Base-by-base conservation (phyloP, 2,888 invertebrate genomes). In the Helicoverpa assulta region DNA sequence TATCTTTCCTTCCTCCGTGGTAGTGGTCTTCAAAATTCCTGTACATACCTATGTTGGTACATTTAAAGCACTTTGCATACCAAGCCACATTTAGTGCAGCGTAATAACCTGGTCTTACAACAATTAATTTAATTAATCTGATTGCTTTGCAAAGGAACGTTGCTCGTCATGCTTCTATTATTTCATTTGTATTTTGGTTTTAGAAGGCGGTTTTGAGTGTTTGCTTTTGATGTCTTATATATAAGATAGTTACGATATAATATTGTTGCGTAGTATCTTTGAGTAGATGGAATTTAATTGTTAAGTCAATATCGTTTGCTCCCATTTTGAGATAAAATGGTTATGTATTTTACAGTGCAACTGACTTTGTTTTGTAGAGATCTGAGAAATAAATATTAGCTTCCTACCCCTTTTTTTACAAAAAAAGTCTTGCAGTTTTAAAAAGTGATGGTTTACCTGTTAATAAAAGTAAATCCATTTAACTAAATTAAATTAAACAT, bases 51-150 rank as follows among this genome's bases (percentile, higher is more conserved):
- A 59, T 55, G 56, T 62, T 8, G 33, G 33, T 33, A 33, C 33
- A 33, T 33, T 56, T 69, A 21, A n/a, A 79, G 65, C 64, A 55
- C 70, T 77, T 80, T 79, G 65, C 76, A 75, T 79, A 74, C 76
- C 62, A 70, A 70, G 37, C 79, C 67, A 74, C 76, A 74, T 63
- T 74, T 73, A 80, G 54, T 69, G 80, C 80, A 79, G 47, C 65
- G 58, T 65, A 69, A 59, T 70, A 75, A 75, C 61, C 59, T 52
- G 14, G 50, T 43, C 59, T 69, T 55, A 64, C 65, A 65, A 65
- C 69, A 70, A 79, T 79, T 79, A 74, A 80, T 75, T 75, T 65
- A 79, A 79, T 79, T 70, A 75, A 80, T 65, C 50, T 53, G 60
- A 79, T 79, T 75, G 76, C 58, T 65, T 59, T 55, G 51, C 56